Conservation (phyloP, 2,888 invertebrate species). For the Latheticus oryzae region DNA sequence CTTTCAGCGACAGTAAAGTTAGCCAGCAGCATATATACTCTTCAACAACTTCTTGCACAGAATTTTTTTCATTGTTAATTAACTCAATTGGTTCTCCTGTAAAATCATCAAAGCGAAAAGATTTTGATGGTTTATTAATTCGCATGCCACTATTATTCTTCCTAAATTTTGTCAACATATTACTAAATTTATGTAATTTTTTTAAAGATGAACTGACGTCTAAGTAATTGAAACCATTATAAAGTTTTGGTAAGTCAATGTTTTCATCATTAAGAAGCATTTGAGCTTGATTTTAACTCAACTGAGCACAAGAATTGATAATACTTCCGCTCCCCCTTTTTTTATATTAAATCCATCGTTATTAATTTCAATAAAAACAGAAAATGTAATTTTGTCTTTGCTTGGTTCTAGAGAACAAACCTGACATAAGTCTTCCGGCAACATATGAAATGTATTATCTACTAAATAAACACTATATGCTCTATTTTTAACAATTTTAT, state of each 20-base stretch:
- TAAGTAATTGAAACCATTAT: not conserved
- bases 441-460: slow-evolving; percentile 75
- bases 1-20: slow-evolving; percentile 4
- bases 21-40: slow-evolving; percentile 13
- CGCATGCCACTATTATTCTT: not conserved
- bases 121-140: no score
- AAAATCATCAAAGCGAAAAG: not conserved
- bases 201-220: not conserved
- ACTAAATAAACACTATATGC: slow-evolving; percentile 7
- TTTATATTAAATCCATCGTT: not conserved
- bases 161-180: not conserved
- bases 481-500: not conserved
- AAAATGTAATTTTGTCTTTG: slow-evolving; percentile 1
- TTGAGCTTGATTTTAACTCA: slow-evolving; percentile 9
- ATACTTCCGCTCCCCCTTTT: not conserved
- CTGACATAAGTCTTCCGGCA: slow-evolving; percentile 9
- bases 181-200: not conserved
- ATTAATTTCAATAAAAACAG: not conserved
- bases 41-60: slow-evolving; percentile 3
- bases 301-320: not conserved
- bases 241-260: not conserved
- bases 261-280: not conserved
- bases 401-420: not conserved
- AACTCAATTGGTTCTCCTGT: not conserved
- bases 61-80: not conserved